Conservation (phyloP, 2,888 invertebrate genomes). For the Xestoiulus laeticollis region DNA sequence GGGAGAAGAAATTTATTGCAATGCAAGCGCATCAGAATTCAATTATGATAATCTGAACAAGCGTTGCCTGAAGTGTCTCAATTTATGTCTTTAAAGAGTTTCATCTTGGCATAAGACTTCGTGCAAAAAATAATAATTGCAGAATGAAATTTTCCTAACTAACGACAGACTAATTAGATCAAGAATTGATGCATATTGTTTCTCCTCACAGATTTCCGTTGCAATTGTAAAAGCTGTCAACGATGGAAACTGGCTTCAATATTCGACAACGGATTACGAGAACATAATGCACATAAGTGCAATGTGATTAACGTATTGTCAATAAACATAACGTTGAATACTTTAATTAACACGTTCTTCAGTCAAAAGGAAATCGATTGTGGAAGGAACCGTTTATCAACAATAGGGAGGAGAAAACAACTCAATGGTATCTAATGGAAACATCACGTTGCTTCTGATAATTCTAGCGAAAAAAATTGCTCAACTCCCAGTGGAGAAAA, state of each 20-base stretch:
- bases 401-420: slow-evolving; percentile 36
- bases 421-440: slow-evolving; percentile 24
- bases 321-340: slow-evolving; percentile 30
- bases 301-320: slow-evolving; percentile 24
- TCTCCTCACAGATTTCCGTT: slow-evolving; percentile 3
- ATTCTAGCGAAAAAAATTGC: background rate
- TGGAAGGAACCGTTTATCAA: slow-evolving; percentile 32
- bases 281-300: slow-evolving; percentile 34
- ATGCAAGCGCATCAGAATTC: background rate
- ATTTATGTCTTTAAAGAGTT: slow-evolving; percentile 25
- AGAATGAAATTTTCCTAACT: background rate
- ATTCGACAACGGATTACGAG: background rate
- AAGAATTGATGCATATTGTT: background rate
- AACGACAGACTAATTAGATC: background rate
- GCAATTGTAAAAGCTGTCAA: slow-evolving; percentile 24
- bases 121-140: background rate
- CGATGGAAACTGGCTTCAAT: background rate
- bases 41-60: slow-evolving; percentile 6
- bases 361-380: slow-evolving; percentile 30
- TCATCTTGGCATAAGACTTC: background rate
- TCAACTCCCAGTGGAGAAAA: background rate
- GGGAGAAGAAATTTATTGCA: background rate
- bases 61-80: slow-evolving; percentile 10
- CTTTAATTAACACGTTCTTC: slow-evolving; percentile 41
- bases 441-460: slow-evolving; percentile 21